Base-by-base conservation (phyloP, 2,113 vertebrate species). In the Bos javanicus region DNA sequence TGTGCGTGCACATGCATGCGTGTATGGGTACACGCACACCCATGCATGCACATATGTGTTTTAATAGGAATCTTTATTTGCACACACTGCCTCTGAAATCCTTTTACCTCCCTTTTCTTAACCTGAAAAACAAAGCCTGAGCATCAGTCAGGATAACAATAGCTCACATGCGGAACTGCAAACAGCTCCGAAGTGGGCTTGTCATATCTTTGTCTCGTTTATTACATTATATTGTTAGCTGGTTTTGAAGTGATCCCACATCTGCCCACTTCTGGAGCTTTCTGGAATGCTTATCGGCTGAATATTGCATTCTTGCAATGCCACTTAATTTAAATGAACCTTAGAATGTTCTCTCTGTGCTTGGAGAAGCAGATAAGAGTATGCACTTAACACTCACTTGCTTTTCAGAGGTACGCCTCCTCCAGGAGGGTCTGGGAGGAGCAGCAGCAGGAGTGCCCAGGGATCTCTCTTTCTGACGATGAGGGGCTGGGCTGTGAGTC, bases 321-420 rank as follows among this genome's bases (percentile, higher is more conserved):
- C 48, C 80, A 74, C 54, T 93, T 87, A 46, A 85, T 90, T 59
- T 54, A 90, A 91, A 56, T 36, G 84, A 36, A 28, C 43, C 56
- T n/a, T 82, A 76, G 81, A 62, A 43, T 83, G 54, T 76, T 56
- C 62, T 62, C 82, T 64, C n/a, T 71, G 60, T 48, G 33, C 52
- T 84, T 76, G 16, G 62, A 96, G 81, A 64, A 67, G 81, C 74
- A 87, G 62, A 21, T 64, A 95, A 87, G 83, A 54, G n/a, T 56
- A 26, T 7, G 21, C 30, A 59, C 46, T 56, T 39, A 85, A 30
- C 54, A 6, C 26, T 82, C 25, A 33, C 11, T 96, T 48, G 81
- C 48, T 96, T 96, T 43, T 74, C 78, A 39, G 46, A 96, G 84
- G 26, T 64, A 5, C 7, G 46, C 48, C 50, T 92, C 43, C n/a